phyloP scores from a whole-genome alignment of 2,113 vertebrate genomes.

The Haliaeetus leucogaster region DNA sequence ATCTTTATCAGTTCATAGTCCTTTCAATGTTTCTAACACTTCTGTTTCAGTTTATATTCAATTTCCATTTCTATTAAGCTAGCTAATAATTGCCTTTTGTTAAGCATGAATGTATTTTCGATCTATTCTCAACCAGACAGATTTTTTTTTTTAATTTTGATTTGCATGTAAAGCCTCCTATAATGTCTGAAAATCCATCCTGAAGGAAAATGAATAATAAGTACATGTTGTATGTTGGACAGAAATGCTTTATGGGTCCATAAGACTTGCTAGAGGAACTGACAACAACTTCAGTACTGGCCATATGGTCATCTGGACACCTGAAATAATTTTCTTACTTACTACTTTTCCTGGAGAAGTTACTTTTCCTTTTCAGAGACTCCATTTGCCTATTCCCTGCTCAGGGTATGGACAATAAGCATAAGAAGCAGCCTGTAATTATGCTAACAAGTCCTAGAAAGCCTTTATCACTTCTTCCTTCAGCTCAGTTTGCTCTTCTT shows the following conservation, averaged over 20 bases:
- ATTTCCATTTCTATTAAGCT: slow-evolving; percentile 7
- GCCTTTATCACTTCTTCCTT: not conserved
- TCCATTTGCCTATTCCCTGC: not conserved
- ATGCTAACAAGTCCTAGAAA: not conserved
- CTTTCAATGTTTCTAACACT: not conserved
- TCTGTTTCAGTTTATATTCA: slow-evolving; percentile 35
- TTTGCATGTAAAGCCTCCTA: not conserved
- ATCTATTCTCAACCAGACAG: not conserved
- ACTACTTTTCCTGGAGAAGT: not conserved
- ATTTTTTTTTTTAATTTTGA: not conserved
- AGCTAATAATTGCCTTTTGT: slow-evolving; percentile 13
- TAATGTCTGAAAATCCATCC: not conserved
- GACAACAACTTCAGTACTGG: not conserved
- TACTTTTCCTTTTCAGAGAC: not conserved
- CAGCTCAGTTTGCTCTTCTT: not conserved
- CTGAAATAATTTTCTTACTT: not conserved
- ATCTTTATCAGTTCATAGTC: not conserved
- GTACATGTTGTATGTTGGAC: not conserved
- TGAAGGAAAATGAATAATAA: not conserved
- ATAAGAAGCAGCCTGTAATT: not conserved
- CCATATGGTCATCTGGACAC: not conserved
- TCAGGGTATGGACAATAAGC: not conserved
- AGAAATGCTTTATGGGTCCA: not conserved
- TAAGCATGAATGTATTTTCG: slow-evolving; percentile 3
- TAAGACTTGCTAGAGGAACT: not conserved